Percentiles rank a stretch among this genome's conserved stretches.
These are phyloP conservation scores for Carettochelys insculpta DNA, from an alignment of 2,113 vertebrate species.

Conservation along the genomic window DNA sequence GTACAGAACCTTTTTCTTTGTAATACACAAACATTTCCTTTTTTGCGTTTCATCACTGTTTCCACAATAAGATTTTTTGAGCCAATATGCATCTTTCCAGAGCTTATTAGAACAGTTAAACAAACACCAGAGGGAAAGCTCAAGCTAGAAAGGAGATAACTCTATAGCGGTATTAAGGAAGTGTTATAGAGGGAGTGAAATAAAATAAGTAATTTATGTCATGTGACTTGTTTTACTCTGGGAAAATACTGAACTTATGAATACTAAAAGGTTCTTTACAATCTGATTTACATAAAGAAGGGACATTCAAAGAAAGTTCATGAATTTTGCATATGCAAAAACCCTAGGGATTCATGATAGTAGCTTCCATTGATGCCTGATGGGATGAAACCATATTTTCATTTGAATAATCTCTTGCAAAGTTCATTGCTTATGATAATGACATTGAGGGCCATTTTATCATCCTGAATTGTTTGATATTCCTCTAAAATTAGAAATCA, in stretches of 20 bases:
- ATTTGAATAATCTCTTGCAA: neutral
- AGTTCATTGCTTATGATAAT: neutral
- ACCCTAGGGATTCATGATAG: conserved; percentile 19
- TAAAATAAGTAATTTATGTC: conserved; percentile 51
- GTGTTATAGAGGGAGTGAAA: conserved; percentile 4
- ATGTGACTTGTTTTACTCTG: conserved; percentile 33
- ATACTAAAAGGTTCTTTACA: conserved; percentile 53
- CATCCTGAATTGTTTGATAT: neutral
- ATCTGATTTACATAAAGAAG: conserved; percentile 33
- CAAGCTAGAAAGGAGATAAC: neutral
- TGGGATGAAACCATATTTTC: conserved; percentile 14
- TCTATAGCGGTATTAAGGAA: neutral
- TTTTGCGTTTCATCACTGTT: conserved; percentile 67
- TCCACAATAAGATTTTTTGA: conserved; percentile 58
- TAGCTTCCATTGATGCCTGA: neutral
- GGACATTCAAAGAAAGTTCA: conserved; percentile 11
- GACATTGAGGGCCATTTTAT: neutral
- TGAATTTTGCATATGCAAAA: conserved; percentile 48
- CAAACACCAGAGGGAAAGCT: conserved; percentile 13
- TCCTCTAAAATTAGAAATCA: neutral
- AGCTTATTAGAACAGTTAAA: conserved; percentile 67
- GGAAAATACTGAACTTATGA: conserved; percentile 32
- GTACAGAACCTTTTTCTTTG: conserved; percentile 67
- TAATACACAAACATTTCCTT: conserved; percentile 70
- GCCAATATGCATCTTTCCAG: conserved; percentile 51